A percentile compares a stretch with the other conserved stretches of the same genome.
Evolutionary conservation across 2,113 vertebrate species (phyloP).

Genomic region (Salvelinus fontinalis): DNA sequence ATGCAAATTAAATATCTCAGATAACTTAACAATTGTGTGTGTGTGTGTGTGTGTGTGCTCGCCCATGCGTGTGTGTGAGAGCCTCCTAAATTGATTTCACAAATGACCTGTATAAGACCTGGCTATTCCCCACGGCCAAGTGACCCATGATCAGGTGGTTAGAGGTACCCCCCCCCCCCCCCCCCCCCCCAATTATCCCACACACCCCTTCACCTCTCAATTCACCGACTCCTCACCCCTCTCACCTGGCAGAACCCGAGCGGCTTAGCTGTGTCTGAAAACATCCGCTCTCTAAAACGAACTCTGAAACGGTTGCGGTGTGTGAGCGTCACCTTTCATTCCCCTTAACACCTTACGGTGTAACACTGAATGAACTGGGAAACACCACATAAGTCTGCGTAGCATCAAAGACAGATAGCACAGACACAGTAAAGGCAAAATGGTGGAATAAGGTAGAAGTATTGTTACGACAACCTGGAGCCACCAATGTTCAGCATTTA

Average conservation of each 20-base stretch:
- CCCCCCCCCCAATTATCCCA: neutral
- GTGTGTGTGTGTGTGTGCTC: neutral
- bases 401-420: neutral
- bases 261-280: neutral
- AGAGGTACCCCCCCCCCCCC: neutral
- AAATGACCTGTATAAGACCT: neutral
- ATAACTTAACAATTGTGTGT: neutral
- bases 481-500: neutral
- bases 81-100: neutral
- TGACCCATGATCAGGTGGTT: neutral
- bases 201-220: neutral
- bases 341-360: slow-evolving; percentile 3
- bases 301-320: neutral
- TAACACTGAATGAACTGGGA: slow-evolving; percentile 1
- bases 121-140: neutral
- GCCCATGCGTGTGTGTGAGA: neutral
- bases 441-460: neutral
- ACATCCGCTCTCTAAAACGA: slow-evolving; percentile 23
- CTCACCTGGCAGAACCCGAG: slow-evolving; percentile 8
- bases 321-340: slow-evolving; percentile 5
- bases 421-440: neutral
- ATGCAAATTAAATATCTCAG: neutral
- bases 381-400: neutral
- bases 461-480: neutral
- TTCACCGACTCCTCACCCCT: neutral